Percentiles rank a stretch among this genome's conserved stretches.
These are phyloP conservation scores for Ciconia boyciana DNA, from an alignment of 2,113 vertebrate species.

Conservation along the genomic window DNA sequence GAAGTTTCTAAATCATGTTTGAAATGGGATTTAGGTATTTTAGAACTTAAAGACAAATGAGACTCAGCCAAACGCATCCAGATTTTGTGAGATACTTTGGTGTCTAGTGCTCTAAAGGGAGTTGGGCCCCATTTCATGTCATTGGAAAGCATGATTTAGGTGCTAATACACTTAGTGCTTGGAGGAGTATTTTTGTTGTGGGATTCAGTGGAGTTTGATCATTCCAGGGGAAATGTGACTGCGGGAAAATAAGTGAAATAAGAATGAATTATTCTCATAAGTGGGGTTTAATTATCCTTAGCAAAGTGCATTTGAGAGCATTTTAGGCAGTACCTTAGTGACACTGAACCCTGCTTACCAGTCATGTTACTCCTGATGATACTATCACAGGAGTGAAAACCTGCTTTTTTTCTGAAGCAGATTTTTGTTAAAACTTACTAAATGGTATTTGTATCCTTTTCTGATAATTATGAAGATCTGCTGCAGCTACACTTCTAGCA, in stretches of 20 bases:
- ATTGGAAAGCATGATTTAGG: not conserved
- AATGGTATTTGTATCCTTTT: not conserved
- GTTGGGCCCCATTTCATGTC: not conserved
- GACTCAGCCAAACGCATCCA: not conserved
- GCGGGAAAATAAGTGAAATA: not conserved
- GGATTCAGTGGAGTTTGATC: not conserved
- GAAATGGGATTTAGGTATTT: not conserved
- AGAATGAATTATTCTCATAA: not conserved
- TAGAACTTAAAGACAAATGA: not conserved
- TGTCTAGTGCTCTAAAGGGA: not conserved
- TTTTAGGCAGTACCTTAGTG: not conserved
- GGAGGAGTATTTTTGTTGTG: not conserved
- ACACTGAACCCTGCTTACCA: not conserved
- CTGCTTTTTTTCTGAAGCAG: not conserved
- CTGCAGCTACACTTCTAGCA: not conserved
- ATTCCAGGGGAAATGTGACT: not conserved
- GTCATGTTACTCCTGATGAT: not conserved
- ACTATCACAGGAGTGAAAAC: not conserved
- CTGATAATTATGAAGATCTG: not conserved
- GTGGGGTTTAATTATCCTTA: not conserved
- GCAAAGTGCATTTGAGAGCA: not conserved
- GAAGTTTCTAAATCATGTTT: not conserved
- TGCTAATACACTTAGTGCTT: not conserved
- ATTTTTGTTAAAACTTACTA: not conserved
- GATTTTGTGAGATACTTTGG: not conserved